phyloP scores from a whole-genome alignment of 2,797 vertebrate species.

The Rhadinocentrus ornatus region DNA sequence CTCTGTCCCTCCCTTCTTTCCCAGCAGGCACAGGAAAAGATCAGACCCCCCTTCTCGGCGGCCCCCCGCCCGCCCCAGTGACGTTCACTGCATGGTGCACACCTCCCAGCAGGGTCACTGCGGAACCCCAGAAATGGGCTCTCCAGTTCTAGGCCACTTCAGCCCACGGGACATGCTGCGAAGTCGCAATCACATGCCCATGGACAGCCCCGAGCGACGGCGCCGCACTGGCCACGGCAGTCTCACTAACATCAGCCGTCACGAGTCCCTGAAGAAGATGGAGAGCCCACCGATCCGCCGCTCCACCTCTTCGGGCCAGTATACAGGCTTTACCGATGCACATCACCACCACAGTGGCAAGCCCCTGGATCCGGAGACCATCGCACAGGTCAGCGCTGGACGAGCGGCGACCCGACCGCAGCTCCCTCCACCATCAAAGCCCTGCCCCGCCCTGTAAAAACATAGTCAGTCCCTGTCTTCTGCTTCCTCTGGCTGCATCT shows the following conservation, averaged over 20 bases:
- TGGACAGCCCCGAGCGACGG: slow-evolving; percentile 92
- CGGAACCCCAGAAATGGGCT: slow-evolving; percentile 87
- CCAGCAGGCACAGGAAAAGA: slow-evolving; percentile 90
- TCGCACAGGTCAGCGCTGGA: slow-evolving; percentile 95
- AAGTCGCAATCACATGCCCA: slow-evolving; percentile 83
- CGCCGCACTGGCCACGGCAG: slow-evolving; percentile 91
- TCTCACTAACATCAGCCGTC: slow-evolving; percentile 94
- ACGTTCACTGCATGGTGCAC: slow-evolving; percentile 91
- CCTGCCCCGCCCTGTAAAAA: slow-evolving; percentile 83
- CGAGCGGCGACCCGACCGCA: slow-evolving; percentile 77
- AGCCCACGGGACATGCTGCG: slow-evolving; percentile 91
- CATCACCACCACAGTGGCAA: slow-evolving; percentile 88
- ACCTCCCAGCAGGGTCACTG: slow-evolving; percentile 84
- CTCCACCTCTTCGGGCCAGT: slow-evolving; percentile 97
- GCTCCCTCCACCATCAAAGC: slow-evolving; percentile 81
- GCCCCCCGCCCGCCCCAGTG: slow-evolving; percentile 90
- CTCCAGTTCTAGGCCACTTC: slow-evolving; percentile 88
- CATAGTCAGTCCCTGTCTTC: slow-evolving; percentile 79
- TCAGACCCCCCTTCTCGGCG: slow-evolving; percentile 89
- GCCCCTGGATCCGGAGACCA: slow-evolving; percentile 95
- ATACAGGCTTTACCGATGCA: slow-evolving; percentile 88
- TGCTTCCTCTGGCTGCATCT: slow-evolving; percentile 79
- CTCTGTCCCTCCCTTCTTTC: not conserved
- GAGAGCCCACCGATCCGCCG: slow-evolving; percentile 97
- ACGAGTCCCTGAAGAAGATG: slow-evolving; percentile 94